These are phyloP conservation scores for Bhutanitis thaidina DNA, from an alignment of 2,888 invertebrate genomes.

Conservation along the genomic window DNA sequence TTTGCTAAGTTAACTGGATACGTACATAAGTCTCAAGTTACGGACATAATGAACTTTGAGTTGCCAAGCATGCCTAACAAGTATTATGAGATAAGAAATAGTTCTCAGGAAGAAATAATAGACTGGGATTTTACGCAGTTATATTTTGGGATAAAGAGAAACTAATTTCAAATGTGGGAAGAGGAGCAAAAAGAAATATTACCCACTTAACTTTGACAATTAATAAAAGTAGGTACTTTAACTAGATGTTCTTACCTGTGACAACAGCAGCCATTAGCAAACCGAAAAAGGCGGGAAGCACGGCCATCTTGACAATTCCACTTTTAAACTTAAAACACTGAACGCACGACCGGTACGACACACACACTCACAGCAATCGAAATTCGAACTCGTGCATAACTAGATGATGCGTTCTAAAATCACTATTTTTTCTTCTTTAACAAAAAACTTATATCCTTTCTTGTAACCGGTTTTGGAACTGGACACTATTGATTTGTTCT, in stretches of 20 bases:
- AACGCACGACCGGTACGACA: conserved; percentile 30
- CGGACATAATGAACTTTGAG: conserved; percentile 10
- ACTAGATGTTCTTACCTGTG: conserved; percentile 48
- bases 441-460: conserved; percentile 39
- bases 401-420: conserved; percentile 51
- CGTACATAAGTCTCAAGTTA: conserved; percentile 15
- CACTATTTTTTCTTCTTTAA: conserved; percentile 39
- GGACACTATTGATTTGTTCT: conserved; percentile 41
- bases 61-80: neutral
- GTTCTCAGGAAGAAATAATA: neutral
- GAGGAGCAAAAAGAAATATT: no score
- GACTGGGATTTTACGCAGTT: neutral
- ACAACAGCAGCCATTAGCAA: conserved; percentile 55
- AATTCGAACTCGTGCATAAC: conserved; percentile 56
- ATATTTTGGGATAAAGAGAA: no score
- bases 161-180: no score
- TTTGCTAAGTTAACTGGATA: conserved; percentile 13
- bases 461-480: conserved; percentile 47
- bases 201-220: no score
- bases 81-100: neutral
- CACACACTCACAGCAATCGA: conserved; percentile 43
- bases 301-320: conserved; percentile 58
- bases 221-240: no score
- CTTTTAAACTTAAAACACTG: conserved; percentile 39
- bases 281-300: conserved; percentile 67